A percentile compares a stretch with the other conserved stretches of the same genome.
phyloP scores from a whole-genome alignment of 1,140 invertebrate genomes.

The Pseudomyrmex pallidus region DNA sequence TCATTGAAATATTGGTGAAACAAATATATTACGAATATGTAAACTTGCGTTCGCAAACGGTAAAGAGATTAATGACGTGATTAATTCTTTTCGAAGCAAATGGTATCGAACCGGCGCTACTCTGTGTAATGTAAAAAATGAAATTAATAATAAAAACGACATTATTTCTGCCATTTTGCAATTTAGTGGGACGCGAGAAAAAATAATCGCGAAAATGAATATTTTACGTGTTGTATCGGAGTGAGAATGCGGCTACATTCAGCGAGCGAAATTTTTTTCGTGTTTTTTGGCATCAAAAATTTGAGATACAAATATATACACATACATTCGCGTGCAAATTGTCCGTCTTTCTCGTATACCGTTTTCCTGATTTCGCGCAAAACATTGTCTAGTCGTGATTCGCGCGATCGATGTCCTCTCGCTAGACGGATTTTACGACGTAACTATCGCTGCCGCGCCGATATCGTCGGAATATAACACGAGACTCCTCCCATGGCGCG shows the following conservation, averaged over 20 bases:
- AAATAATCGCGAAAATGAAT: not conserved
- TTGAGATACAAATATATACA: not conserved
- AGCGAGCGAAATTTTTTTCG: no score
- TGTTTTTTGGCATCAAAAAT: not conserved
- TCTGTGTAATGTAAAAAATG: conserved; percentile 1
- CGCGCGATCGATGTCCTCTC: conserved; percentile 64
- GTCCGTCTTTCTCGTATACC: not conserved
- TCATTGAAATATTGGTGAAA: conserved; percentile 44
- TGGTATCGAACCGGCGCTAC: not conserved
- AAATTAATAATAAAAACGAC: not conserved
- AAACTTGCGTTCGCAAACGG: not conserved
- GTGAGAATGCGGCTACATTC: not conserved
- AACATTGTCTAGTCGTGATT: conserved; percentile 28
- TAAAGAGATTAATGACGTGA: conserved; percentile 34
- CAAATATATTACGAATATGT: conserved; percentile 48
- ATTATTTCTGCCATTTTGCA: no score
- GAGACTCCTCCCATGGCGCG: conserved; percentile 17
- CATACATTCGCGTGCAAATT: not conserved
- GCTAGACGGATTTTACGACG: conserved; percentile 64
- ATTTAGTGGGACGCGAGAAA: no score
- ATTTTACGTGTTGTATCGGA: not conserved
- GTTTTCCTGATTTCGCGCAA: conserved; percentile 10
- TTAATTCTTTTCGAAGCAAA: conserved; percentile 14
- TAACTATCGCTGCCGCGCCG: conserved; percentile 51
- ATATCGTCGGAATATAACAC: conserved; percentile 60